Conservation (phyloP, 1,140 invertebrate genomes). For the Bombyx mori region ASM3026992v2 NC_085121.1:9567501-9568000, state of each 20-base stretch:
- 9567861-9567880: no score
- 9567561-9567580: not conserved
- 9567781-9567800: slow-evolving; percentile 18
- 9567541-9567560: no score
- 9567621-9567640: slow-evolving; percentile 50
- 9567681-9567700: slow-evolving; percentile 47
- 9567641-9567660: slow-evolving; percentile 30
- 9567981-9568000: slow-evolving; percentile 55
- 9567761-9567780: slow-evolving; percentile 43
- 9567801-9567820: not conserved
- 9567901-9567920: no score
- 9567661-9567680: slow-evolving; percentile 34
- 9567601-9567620: no score
- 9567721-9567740: slow-evolving; percentile 42
- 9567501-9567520: no score
- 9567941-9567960: no score
- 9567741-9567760: slow-evolving; percentile 45
- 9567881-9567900: no score
- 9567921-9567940: no score
- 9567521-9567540: no score
- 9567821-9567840: not conserved
- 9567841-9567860: not conserved
- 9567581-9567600: no score
- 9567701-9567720: slow-evolving; percentile 43
- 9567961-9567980: slow-evolving; percentile 11